A percentile compares a stretch with the other conserved stretches of the same genome.
Conservation (phyloP, 1,140 invertebrate genomes). For the Drosophila micromelanica region DNA sequence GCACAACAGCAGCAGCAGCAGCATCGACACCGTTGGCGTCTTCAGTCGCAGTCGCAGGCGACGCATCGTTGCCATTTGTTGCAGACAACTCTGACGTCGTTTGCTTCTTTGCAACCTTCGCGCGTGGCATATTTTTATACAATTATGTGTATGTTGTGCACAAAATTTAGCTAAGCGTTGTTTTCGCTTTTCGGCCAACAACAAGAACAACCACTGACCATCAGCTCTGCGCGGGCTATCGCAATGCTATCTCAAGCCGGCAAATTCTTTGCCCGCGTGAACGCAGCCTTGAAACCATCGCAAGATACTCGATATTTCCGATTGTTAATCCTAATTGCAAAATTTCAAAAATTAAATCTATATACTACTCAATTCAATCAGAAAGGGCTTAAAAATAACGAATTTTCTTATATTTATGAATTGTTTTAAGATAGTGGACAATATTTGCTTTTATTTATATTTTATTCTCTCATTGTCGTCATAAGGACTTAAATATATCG, state of each 20-base stretch:
- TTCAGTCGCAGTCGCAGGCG: conserved; percentile 13
- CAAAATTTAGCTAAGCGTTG: not conserved
- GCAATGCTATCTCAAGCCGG: conserved; percentile 55
- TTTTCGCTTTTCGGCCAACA: conserved; percentile 9
- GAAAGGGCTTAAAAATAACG: not conserved
- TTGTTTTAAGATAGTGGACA: too few species aligned
- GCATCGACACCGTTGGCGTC: not conserved
- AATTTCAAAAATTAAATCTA: not conserved
- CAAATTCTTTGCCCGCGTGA: conserved; percentile 25
- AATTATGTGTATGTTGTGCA: conserved; percentile 1
- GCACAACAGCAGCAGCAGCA: conserved; percentile 14
- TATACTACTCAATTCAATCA: not conserved
- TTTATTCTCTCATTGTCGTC: too few species aligned
- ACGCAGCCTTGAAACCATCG: not conserved
- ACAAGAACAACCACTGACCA: conserved; percentile 34
- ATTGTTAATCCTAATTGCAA: not conserved
- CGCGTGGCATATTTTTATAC: conserved; percentile 51
- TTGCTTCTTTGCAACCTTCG: conserved; percentile 53
- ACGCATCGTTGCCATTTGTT: conserved; percentile 47
- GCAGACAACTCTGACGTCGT: conserved; percentile 10
- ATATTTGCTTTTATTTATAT: too few species aligned
- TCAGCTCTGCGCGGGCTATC: conserved; percentile 61
- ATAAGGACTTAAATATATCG: too few species aligned
- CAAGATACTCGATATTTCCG: conserved; percentile 13
- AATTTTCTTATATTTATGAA: not conserved